Conservation (phyloP, 2,888 invertebrate species). For the Drosophila demipolita region DNA sequence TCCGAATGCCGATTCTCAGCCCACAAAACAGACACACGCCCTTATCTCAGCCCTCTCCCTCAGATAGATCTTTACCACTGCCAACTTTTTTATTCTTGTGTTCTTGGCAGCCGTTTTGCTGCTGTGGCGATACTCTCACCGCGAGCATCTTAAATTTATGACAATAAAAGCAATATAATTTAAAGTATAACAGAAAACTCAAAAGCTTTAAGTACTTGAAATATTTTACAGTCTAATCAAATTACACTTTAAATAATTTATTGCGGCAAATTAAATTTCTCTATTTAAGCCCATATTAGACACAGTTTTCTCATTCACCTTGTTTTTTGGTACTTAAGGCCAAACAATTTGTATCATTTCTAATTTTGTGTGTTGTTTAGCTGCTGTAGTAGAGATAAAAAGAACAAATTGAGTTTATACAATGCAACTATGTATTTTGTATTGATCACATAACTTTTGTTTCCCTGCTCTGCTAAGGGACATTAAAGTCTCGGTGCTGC, state of each 20-base stretch:
- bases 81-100: conserved; percentile 24
- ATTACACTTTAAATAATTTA: background rate
- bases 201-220: background rate
- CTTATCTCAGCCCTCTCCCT: conserved; percentile 30
- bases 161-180: too few relatives aligned
- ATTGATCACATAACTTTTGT: conserved; percentile 34
- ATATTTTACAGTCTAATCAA: background rate
- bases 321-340: background rate
- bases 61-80: conserved; percentile 19
- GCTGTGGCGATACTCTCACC: conserved; percentile 35
- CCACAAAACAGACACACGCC: conserved; percentile 12
- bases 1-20: conserved; percentile 36
- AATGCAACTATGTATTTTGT: conserved; percentile 3
- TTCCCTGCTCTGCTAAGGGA: conserved; percentile 13
- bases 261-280: background rate
- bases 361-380: background rate
- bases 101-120: conserved; percentile 29
- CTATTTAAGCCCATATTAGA: background rate
- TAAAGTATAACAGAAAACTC: background rate
- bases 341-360: background rate
- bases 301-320: background rate
- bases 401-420: conserved; percentile 10
- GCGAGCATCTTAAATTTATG: background rate
- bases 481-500: conserved; percentile 33
- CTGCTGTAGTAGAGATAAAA: background rate